phyloP scores from a whole-genome alignment of 2,797 vertebrate species.

The Leuciscus waleckii region DNA sequence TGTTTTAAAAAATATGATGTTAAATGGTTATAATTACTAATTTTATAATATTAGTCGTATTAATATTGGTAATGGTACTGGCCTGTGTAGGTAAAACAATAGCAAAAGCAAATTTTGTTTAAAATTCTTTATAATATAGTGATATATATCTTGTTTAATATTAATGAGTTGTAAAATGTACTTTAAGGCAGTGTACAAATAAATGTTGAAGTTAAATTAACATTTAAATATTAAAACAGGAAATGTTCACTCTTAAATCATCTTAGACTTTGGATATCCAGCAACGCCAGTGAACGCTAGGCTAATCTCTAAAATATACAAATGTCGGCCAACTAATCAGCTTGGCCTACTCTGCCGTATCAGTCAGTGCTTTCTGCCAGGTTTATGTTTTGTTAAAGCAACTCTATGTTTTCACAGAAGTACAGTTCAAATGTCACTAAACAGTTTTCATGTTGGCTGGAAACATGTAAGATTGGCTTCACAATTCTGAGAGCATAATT shows the following conservation, averaged over 20 bases:
- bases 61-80: background rate
- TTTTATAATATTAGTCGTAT: background rate
- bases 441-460: background rate
- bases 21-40: background rate
- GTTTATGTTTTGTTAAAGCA: conserved; percentile 8
- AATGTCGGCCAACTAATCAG: background rate
- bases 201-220: background rate
- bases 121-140: background rate
- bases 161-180: background rate
- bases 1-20: background rate
- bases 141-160: background rate
- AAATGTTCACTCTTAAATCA: background rate
- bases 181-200: background rate
- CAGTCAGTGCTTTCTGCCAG: conserved; percentile 15
- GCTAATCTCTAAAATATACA: conserved; percentile 1
- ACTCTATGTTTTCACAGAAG: background rate
- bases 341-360: background rate
- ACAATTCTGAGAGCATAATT: conserved; percentile 44
- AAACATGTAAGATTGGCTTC: conserved; percentile 36
- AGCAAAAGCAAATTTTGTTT: background rate
- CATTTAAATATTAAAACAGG: conserved; percentile 14
- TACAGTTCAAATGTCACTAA: conserved; percentile 22
- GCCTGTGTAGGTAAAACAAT: background rate
- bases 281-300: background rate
- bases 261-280: background rate